Evolutionary conservation across 2,888 invertebrate genomes (phyloP), one percentile per base, ranked within the genome.

Genomic region (Lasioglossum villosulum): DNA sequence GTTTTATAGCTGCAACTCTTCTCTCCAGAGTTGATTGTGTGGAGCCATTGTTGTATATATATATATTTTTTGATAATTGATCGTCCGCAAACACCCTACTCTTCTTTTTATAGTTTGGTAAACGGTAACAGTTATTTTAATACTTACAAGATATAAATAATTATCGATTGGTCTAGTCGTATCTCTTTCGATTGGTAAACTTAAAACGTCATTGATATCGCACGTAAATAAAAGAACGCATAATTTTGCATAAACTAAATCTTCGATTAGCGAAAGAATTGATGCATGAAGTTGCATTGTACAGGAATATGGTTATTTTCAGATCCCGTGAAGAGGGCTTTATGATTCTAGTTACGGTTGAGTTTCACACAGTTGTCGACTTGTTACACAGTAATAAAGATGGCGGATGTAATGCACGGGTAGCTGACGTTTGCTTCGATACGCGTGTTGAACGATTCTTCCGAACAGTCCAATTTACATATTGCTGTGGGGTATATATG

Each of bases 351-450:
- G 80, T 83, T 75, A 70, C 39, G 45, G 66, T 79, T 68, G 59
- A 72, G 48, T 75, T 86, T 72, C 2, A 70, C 59, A 63, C 68
- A 80, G 81, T 86, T 85, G 86, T 86, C 83, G 66, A 83, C 86
- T 87, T 91, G 91, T 82, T 84, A 75, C 75, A 86, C 84, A 73
- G 88, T 86, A 91, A 88, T 90, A 93, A 94, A 93, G 88, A 93
- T 93, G 93, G 94, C 92, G 92, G 88, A 82, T 84, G 75, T 78
- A 90, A 79, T 75, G 89, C 90, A 88, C 89, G 84, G 90, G 87
- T 89, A 90, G 88, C 85, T 82, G 86, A 91, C 92, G 90, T 90
- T 88, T 89, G 90, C 89, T 91, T 89, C 88, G 88, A 87, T 90
- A 90, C 92, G 93, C 90, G 91, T 91, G 86, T 92, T 92, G 89